These are phyloP conservation scores for Scrobipalpa atriplicella DNA, from an alignment of 2,888 invertebrate genomes.

Conservation along the genomic window DNA sequence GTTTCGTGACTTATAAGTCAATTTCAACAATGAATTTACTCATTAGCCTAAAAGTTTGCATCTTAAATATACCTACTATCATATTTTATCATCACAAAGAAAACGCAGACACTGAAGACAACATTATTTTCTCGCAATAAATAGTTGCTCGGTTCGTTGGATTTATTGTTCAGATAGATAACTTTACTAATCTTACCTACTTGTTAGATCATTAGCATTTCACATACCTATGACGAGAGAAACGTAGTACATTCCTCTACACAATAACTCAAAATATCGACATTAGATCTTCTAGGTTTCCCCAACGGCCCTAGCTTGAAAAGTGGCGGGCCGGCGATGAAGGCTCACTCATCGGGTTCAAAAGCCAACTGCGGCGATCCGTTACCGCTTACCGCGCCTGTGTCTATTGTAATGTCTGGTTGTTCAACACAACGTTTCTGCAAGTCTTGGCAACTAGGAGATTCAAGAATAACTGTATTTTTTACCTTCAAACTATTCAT, in stretches of 20 bases:
- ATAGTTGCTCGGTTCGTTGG: too few species aligned
- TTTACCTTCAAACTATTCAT: not conserved
- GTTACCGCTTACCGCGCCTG: constrained; percentile 46
- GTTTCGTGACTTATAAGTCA: too few species aligned
- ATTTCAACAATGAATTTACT: too few species aligned
- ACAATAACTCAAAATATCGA: not conserved
- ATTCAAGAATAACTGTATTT: not conserved
- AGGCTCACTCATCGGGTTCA: constrained; percentile 80
- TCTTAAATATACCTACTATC: too few species aligned
- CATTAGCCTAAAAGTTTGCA: too few species aligned
- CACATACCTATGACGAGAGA: too few species aligned
- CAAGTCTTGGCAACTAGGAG: not conserved
- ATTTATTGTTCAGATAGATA: too few species aligned
- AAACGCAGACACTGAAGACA: too few species aligned
- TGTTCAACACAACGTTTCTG: constrained; percentile 53
- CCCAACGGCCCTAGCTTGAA: constrained; percentile 19
- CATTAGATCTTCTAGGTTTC: not conserved
- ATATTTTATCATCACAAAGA: too few species aligned
- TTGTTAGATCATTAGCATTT: too few species aligned
- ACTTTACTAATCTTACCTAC: too few species aligned
- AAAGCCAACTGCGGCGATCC: constrained; percentile 72
- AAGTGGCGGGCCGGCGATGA: constrained; percentile 50
- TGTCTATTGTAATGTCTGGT: constrained; percentile 40
- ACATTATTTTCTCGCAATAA: too few species aligned
- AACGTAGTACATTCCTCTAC: not conserved